Conservation (phyloP, 2,888 invertebrate genomes). For the Exocentrus adspersus region DNA sequence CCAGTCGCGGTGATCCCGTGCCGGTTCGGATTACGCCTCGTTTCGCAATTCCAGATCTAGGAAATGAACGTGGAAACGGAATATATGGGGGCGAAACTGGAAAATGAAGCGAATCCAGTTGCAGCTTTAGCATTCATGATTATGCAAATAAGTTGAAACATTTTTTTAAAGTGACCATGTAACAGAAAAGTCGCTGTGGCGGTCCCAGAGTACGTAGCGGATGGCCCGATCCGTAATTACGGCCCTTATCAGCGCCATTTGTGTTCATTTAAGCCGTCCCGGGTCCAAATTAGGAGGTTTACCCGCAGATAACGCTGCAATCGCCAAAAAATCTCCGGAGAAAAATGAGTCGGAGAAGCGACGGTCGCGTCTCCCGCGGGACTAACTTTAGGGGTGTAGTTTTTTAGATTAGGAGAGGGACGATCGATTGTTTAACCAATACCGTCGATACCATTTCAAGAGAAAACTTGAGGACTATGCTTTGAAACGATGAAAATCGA, state of each 20-base stretch:
- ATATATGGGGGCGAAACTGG: too few species aligned
- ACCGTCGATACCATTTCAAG: conserved; percentile 34
- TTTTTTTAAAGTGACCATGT: too few species aligned
- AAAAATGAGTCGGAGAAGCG: conserved; percentile 47
- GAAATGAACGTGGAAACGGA: not conserved
- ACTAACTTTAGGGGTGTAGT: conserved; percentile 22
- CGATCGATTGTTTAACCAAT: too few species aligned
- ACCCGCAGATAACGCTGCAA: conserved; percentile 49
- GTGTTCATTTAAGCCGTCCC: conserved; percentile 35
- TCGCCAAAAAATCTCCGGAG: conserved; percentile 49
- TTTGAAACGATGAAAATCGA: conserved; percentile 1
- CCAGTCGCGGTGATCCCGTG: not conserved
- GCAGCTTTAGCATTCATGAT: too few species aligned
- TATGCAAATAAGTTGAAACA: too few species aligned
- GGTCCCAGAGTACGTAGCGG: not conserved
- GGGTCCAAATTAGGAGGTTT: conserved; percentile 47
- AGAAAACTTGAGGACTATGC: too few species aligned
- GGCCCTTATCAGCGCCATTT: conserved; percentile 38
- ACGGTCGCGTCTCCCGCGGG: conserved; percentile 38
- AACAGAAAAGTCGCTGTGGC: too few species aligned
- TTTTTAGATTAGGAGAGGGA: conserved; percentile 42
- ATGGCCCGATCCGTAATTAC: conserved; percentile 36
- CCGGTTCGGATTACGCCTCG: not conserved
- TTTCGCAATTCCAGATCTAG: not conserved
- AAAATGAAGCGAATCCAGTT: too few species aligned